These are phyloP conservation scores for Microcebus ravelobensis DNA, from an alignment of 2,113 vertebrate species.

Conservation along the genomic window DNA sequence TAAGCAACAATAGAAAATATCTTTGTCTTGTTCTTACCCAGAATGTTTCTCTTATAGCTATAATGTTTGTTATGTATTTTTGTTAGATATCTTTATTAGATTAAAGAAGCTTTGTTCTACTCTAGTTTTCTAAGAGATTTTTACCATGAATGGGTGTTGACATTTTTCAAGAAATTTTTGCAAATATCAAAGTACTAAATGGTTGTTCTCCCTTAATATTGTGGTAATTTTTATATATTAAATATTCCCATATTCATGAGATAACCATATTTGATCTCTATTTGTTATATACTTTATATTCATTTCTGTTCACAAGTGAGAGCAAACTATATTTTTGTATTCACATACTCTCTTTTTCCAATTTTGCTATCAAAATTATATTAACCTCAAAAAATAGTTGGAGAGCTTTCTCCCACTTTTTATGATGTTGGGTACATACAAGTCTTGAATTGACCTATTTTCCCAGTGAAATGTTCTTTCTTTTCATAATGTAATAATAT, in stretches of 20 bases:
- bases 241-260: neutral
- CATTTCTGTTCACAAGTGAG: neutral
- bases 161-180: neutral
- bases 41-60: neutral
- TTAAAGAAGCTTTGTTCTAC: conserved; percentile 9
- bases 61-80: neutral
- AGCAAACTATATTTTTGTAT: neutral
- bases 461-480: neutral
- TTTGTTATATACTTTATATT: neutral
- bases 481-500: neutral
- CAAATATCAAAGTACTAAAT: neutral
- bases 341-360: neutral
- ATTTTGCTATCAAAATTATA: conserved; percentile 21
- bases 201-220: neutral
- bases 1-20: neutral
- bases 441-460: neutral
- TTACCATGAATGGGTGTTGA: neutral
- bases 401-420: neutral
- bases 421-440: neutral
- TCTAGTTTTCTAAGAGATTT: neutral
- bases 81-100: neutral
- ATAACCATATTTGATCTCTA: neutral
- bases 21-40: neutral
- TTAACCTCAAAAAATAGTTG: neutral
- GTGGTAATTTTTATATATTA: neutral